These are phyloP conservation scores for Aleiodes alternator DNA, from an alignment of 2,888 invertebrate species.

Conservation along the genomic window DNA sequence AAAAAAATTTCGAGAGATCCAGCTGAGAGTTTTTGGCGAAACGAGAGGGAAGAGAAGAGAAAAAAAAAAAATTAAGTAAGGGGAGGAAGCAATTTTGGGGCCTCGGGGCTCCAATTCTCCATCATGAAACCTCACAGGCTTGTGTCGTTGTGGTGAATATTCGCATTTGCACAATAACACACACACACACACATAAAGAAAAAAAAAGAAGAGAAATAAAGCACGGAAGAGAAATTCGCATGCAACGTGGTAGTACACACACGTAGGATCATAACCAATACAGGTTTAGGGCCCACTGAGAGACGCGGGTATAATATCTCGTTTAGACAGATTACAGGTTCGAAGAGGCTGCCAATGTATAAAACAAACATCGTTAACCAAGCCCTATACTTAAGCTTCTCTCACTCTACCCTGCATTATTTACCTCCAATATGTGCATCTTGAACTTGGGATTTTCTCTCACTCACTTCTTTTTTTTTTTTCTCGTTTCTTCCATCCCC, in stretches of 20 bases:
- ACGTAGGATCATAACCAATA: constrained; percentile 31
- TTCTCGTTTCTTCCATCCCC: constrained; percentile 49
- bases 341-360: constrained; percentile 75
- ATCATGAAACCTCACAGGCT: constrained; percentile 38
- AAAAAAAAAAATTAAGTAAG: constrained; percentile 52
- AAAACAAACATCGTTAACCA: constrained; percentile 76
- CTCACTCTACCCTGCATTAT: constrained; percentile 56
- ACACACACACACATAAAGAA: neutral
- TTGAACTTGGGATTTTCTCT: constrained; percentile 41
- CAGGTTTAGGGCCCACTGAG: constrained; percentile 49
- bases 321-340: constrained; percentile 76
- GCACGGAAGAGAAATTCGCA: constrained; percentile 27
- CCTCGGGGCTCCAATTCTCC: constrained; percentile 53
- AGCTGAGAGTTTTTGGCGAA: constrained; percentile 48
- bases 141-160: constrained; percentile 46
- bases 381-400: constrained; percentile 72
- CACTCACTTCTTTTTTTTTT: constrained; percentile 12
- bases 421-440: constrained; percentile 55
- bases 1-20: constrained; percentile 53
- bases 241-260: constrained; percentile 35
- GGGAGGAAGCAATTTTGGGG: constrained; percentile 59
- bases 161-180: constrained; percentile 23
- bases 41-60: constrained; percentile 36
- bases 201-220: constrained; percentile 14
- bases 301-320: constrained; percentile 71